Evolutionary conservation across 1,140 invertebrate species (phyloP).

Genomic region (Heliconius hewitsoni): DNA sequence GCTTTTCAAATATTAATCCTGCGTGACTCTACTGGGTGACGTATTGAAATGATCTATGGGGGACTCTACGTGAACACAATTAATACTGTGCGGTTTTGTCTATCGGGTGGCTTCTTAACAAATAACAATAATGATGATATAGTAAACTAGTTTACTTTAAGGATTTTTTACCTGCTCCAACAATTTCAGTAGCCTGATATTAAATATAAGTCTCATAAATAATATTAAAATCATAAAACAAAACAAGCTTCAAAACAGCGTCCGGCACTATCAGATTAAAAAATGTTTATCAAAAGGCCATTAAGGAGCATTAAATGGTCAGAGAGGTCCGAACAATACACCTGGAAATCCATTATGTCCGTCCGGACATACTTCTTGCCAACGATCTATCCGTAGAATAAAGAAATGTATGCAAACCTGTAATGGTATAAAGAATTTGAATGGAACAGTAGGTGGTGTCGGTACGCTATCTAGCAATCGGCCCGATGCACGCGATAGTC

Average conservation of each 20-base stretch:
- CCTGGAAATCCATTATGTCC: constrained; percentile 39
- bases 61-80: constrained; percentile 32
- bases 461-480: constrained; percentile 49
- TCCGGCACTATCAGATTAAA: constrained; percentile 25
- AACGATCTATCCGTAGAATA: constrained; percentile 20
- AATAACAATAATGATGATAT: constrained; percentile 22
- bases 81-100: constrained; percentile 39
- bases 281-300: constrained; percentile 30
- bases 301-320: constrained; percentile 36
- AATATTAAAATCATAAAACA: constrained; percentile 2
- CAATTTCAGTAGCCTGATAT: neutral
- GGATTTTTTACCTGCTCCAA: neutral
- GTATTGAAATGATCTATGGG: constrained; percentile 34
- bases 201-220: neutral
- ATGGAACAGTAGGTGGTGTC: constrained; percentile 51
- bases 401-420: constrained; percentile 37
- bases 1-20: constrained; percentile 47
- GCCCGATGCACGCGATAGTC: constrained; percentile 63
- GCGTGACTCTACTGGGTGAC: constrained; percentile 45
- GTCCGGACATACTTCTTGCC: constrained; percentile 33
- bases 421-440: constrained; percentile 49
- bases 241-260: neutral
- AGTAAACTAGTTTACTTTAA: constrained; percentile 24
- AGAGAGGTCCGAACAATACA: constrained; percentile 32
- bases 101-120: constrained; percentile 31